phyloP scores from a whole-genome alignment of 2,113 vertebrate genomes.

The cattle (Bos taurus) region DNA sequence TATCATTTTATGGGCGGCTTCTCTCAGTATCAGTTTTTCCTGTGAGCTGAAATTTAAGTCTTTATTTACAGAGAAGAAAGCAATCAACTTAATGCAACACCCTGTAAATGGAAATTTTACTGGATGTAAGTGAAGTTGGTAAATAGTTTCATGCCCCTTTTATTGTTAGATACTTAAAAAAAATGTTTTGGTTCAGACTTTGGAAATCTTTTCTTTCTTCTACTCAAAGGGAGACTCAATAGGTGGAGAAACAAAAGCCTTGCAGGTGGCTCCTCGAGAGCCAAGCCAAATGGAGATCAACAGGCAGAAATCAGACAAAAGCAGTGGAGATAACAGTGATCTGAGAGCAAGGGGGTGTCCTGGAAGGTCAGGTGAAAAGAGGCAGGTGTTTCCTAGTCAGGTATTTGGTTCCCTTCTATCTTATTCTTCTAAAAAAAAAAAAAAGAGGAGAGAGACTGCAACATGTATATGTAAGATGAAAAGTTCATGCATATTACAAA shows the following conservation, averaged over 20 bases:
- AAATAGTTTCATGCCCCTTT: background rate
- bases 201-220: background rate
- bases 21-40: background rate
- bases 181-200: background rate
- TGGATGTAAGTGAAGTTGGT: background rate
- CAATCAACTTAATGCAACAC: background rate
- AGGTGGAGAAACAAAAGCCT: background rate
- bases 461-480: background rate
- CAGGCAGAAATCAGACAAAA: background rate
- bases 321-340: background rate
- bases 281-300: background rate
- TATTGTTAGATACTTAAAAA: background rate
- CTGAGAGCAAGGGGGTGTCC: background rate
- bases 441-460: background rate
- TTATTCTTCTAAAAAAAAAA: background rate
- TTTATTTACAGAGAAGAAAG: conserved; percentile 23
- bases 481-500: background rate
- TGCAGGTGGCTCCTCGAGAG: background rate
- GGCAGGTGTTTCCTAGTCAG: background rate
- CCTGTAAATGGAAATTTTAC: background rate
- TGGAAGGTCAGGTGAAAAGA: background rate
- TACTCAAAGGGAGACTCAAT: background rate
- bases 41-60: conserved; percentile 31
- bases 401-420: background rate
- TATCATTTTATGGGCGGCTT: background rate